phyloP scores from a whole-genome alignment of 1,140 invertebrate genomes.

The Ctenoplectra terminalis region DNA sequence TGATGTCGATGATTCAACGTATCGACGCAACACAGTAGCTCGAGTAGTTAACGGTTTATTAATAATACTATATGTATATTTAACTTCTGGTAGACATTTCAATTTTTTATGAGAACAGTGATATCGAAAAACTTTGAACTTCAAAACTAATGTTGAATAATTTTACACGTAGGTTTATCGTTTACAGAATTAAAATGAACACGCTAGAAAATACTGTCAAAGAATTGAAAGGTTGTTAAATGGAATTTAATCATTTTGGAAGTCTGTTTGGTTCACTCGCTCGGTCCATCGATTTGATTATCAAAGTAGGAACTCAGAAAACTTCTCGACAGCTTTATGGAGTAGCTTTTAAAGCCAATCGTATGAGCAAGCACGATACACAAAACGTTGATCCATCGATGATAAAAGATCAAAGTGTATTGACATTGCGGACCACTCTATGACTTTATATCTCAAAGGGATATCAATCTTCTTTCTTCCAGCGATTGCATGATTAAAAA shows the following conservation, averaged over 20 bases:
- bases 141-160: no score
- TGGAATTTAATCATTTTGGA: not conserved
- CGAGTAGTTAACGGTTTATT: no score
- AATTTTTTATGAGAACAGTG: no score
- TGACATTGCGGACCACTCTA: no score
- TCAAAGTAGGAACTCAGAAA: not conserved
- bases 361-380: not conserved
- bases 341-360: not conserved
- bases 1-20: not conserved
- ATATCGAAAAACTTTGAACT: no score
- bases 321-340: not conserved
- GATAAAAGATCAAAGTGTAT: constrained; percentile 32
- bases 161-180: no score
- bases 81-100: no score
- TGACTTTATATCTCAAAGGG: constrained; percentile 38
- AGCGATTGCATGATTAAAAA: constrained; percentile 59
- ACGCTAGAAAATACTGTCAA: no score
- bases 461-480: constrained; percentile 18
- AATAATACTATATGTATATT: no score
- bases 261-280: not conserved
- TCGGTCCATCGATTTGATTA: not conserved
- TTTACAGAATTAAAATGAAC: no score
- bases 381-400: not conserved
- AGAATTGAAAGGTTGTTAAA: no score
- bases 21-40: no score